Conservation (phyloP, 2,113 vertebrate species). For the Ptychochromis oligacanthus region DNA sequence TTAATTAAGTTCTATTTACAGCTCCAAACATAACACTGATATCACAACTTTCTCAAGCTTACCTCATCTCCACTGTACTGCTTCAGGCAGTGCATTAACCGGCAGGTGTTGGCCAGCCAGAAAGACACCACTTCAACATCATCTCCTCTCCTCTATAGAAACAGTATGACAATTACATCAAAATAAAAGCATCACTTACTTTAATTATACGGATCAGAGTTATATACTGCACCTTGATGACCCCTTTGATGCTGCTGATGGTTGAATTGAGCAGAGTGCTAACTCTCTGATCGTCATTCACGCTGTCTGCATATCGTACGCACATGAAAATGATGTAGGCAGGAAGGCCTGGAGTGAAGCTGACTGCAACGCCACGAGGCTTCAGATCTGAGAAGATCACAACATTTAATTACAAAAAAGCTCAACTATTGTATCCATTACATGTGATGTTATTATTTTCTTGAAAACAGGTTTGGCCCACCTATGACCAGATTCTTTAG, state of each 20-base stretch:
- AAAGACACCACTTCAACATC: conserved; percentile 95
- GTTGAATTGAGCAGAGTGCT: conserved; percentile 89
- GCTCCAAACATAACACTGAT: neutral
- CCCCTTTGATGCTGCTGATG: conserved; percentile 94
- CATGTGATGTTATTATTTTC: neutral
- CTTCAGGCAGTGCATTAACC: conserved; percentile 92
- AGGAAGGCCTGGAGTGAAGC: conserved; percentile 90
- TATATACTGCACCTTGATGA: conserved; percentile 86
- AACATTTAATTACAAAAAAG: neutral
- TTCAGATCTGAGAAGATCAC: conserved; percentile 85
- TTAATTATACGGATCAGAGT: neutral
- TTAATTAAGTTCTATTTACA: neutral
- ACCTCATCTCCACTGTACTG: conserved; percentile 98
- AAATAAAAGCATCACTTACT: neutral
- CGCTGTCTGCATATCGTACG: conserved; percentile 91
- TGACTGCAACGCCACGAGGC: conserved; percentile 91
- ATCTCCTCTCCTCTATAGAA: conserved; percentile 86
- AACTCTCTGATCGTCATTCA: conserved; percentile 93
- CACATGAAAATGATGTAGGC: conserved; percentile 99
- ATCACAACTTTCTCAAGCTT: neutral
- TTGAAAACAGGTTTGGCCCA: conserved; percentile 46
- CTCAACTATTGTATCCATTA: neutral
- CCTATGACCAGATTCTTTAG: conserved; percentile 92
- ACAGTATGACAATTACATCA: conserved; percentile 2
- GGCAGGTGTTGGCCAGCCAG: conserved; percentile 95